Evolutionary conservation across 2,113 vertebrate genomes (phyloP).

Genomic region (Crypturellus undulatus): DNA sequence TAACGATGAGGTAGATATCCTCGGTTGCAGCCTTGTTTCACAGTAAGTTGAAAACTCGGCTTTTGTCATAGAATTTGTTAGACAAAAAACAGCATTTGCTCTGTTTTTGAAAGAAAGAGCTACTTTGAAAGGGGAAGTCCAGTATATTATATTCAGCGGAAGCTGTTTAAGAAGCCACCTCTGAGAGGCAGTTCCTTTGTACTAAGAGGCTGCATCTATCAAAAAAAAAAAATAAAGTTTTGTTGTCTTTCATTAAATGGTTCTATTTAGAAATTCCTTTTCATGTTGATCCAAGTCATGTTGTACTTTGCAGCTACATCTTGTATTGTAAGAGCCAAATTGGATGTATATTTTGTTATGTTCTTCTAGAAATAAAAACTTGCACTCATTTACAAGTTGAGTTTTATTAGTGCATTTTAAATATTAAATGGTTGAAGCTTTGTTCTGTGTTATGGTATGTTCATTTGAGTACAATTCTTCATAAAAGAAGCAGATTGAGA

Average conservation of each 20-base stretch:
- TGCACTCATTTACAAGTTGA: neutral
- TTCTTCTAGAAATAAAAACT: neutral
- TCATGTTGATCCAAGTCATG: neutral
- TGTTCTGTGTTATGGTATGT: neutral
- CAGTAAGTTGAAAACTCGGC: neutral
- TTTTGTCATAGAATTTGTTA: neutral
- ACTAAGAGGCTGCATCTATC: neutral
- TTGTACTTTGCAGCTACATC: neutral
- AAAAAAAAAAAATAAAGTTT: neutral
- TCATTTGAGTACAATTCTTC: neutral
- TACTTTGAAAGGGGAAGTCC: constrained; percentile 55
- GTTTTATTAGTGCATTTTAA: neutral
- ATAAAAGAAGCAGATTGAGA: neutral
- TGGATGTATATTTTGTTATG: neutral
- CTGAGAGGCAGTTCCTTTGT: constrained; percentile 37
- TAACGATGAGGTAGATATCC: neutral
- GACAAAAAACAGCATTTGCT: neutral
- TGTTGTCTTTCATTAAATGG: neutral
- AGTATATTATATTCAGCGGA: neutral
- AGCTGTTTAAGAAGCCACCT: constrained; percentile 41
- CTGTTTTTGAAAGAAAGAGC: neutral
- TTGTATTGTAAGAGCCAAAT: neutral
- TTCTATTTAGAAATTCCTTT: neutral
- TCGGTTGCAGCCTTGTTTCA: neutral
- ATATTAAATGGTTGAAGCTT: neutral